These are phyloP conservation scores for Congeria kusceri DNA, from an alignment of 2,888 invertebrate species.

Conservation along the genomic window DNA sequence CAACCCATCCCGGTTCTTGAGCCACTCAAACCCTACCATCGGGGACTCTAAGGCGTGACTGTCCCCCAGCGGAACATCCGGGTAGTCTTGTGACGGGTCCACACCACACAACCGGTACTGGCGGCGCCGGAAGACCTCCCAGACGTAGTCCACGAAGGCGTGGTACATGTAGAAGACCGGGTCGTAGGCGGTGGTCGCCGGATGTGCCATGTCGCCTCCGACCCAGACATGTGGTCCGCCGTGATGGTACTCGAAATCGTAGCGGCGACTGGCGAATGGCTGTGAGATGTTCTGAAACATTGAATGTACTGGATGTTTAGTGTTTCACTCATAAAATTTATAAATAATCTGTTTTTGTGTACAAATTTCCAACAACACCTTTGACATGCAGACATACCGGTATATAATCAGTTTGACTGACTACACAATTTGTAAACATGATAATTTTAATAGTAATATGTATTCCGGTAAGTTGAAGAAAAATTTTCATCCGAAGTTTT, in stretches of 20 bases:
- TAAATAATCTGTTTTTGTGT: too few relatives aligned
- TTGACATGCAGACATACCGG: too few relatives aligned
- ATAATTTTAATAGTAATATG: too few relatives aligned
- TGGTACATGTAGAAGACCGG: conserved; percentile 74
- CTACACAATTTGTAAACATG: too few relatives aligned
- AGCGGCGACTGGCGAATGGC: conserved; percentile 45
- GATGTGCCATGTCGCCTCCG: conserved; percentile 69
- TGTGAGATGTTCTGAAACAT: conserved; percentile 46
- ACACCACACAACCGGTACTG: conserved; percentile 36
- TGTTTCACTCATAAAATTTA: too few relatives aligned
- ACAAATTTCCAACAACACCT: too few relatives aligned
- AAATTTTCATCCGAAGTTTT: too few relatives aligned
- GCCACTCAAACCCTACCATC: conserved; percentile 43
- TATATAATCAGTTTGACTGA: too few relatives aligned
- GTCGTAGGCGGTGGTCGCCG: conserved; percentile 67
- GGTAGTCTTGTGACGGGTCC: conserved; percentile 46
- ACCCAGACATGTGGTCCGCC: conserved; percentile 69
- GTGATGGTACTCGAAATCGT: conserved; percentile 68
- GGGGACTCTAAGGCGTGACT: conserved; percentile 21
- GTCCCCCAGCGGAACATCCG: conserved; percentile 9
- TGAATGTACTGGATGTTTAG: too few relatives aligned
- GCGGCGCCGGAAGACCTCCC: conserved; percentile 67
- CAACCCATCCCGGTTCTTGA: conserved; percentile 40
- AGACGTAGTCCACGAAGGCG: conserved; percentile 72
- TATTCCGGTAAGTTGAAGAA: too few relatives aligned